Base-by-base conservation (phyloP, 2,797 vertebrate genomes). In the Pipistrellus pygmaeus region DNA sequence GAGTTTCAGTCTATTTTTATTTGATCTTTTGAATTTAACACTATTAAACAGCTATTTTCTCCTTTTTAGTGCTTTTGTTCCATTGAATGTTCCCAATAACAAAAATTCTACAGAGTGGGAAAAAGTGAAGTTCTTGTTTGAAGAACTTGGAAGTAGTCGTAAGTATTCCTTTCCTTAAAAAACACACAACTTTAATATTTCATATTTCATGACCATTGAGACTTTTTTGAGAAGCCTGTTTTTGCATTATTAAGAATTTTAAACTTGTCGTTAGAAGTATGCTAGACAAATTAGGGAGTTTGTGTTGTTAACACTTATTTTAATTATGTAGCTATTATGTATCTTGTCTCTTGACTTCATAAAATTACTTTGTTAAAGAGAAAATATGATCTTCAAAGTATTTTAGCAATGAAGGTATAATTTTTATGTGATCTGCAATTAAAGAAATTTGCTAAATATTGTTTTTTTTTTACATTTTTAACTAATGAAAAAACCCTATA, bases 41-140 rank as follows among this genome's bases (percentile, higher is more conserved):
- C 35, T 5, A 73, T 80, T 88, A 62, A 93, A 48, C 18, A 86
- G 14, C 95, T 85, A 2, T 93, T 75, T 85, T 95, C 64, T 88
- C 48, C 87, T 77, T 97, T 97, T 3, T 97, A 99, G 99, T 95
- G 99, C 99, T 8, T 99, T 99, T 96, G 98, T 99, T 97, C 99
- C 99, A 57, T 97, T 99, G 94, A 97, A 98, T 86, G 97, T 99
- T 90, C 99, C 99, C n/a, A 98, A 97, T 57, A 98, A 98, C 95
- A 99, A 99, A 97, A 99, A 99, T 97, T 99, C 99, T 75, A 99
- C 99, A 3, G 99, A 99, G n/a, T 99, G 99, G 99, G 99, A 99
- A 89, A 99, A 99, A 98, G 99, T 99, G 27, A 99, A 99, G 85
- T 98, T 99, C 62, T 97, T 99, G 21, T 99, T 99, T 98, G 98